Percentiles rank a stretch among this genome's conserved stretches.
Evolutionary conservation across 2,797 vertebrate genomes (phyloP).

Genomic region (Channa striata): DNA sequence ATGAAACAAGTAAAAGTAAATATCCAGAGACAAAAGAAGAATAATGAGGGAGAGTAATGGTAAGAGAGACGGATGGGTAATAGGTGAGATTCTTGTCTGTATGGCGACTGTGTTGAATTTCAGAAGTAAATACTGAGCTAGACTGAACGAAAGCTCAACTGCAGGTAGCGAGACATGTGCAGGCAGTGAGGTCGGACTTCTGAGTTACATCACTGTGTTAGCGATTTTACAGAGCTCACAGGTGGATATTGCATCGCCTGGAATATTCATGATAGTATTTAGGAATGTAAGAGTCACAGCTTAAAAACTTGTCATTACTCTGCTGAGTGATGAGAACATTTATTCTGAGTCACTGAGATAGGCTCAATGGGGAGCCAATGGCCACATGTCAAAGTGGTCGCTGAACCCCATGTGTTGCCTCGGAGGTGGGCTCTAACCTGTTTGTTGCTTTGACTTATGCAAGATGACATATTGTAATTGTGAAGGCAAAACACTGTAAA

Average conservation of each 20-base stretch:
- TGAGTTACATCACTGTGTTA: slow-evolving; percentile 31
- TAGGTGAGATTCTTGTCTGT: slow-evolving; percentile 20
- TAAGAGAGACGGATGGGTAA: slow-evolving; percentile 25
- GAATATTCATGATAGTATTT: neutral
- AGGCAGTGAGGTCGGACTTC: slow-evolving; percentile 9
- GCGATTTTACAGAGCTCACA: slow-evolving; percentile 39
- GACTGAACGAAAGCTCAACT: slow-evolving; percentile 7
- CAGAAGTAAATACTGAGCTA: slow-evolving; percentile 30
- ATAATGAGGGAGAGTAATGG: neutral
- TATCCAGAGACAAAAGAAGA: neutral
- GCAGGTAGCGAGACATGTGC: slow-evolving; percentile 8
- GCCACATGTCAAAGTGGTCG: too few species aligned
- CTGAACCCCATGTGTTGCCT: too few species aligned
- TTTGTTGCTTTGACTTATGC: too few species aligned
- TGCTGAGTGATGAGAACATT: too few species aligned
- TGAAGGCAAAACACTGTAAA: too few species aligned
- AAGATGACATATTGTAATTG: too few species aligned
- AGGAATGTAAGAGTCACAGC: neutral
- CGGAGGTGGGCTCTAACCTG: too few species aligned
- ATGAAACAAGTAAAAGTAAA: neutral
- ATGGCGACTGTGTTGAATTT: slow-evolving; percentile 21
- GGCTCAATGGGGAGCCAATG: too few species aligned
- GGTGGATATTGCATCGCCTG: neutral
- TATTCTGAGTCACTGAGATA: too few species aligned
- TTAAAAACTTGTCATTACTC: neutral